Evolutionary conservation across 2,888 invertebrate genomes (phyloP), one percentile per base, ranked within the genome.

Genomic region (Diaperis boleti): DNA sequence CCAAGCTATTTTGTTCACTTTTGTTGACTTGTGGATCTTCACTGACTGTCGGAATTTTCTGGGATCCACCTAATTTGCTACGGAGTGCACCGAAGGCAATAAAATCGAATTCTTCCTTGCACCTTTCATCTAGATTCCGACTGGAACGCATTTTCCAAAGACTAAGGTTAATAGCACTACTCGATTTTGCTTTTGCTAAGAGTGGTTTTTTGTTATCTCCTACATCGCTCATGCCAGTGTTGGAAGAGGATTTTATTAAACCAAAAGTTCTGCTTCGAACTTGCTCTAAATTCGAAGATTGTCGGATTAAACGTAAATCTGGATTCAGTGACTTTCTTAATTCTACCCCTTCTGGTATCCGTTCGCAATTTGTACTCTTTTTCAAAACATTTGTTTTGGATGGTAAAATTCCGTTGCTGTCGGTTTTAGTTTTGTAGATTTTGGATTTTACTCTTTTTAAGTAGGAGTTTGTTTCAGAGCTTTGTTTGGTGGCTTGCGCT

Each of bases 91-190:
- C 78, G 65, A 81, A 81, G 3, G 78, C 77, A 44, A 81, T 79
- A 64, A 80, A 82, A 63, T 81, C 80, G 64, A 82, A 82, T 62
- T 82, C 82, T 29, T 77, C 76, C 66, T 80, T 78, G 49, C 76
- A 77, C 31, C 74, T 72, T 45, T 79, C 76, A 55, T 79, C 79
- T 64, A 77, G 59, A 8, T 78, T 68, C 65, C 79, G 79, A 56
- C 75, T 78, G 15, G 81, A 70, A 13, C 81, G 69, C 13, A 78
- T 76, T 37, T 81, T 70, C 45, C 81, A 67, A 64, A 81, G 65
- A 65, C 77, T 82, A 62, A 82, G 71, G 69, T 82, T 82, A 26
- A 82, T 82, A 4, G 82, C 79, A 72, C 82, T 82, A 60, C 81
- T 81, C 5, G 81, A 82, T 68, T 82, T 82, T 1, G 82, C 78